Base-by-base conservation (phyloP, 1,140 invertebrate species). In the Popillia japonica region DNA sequence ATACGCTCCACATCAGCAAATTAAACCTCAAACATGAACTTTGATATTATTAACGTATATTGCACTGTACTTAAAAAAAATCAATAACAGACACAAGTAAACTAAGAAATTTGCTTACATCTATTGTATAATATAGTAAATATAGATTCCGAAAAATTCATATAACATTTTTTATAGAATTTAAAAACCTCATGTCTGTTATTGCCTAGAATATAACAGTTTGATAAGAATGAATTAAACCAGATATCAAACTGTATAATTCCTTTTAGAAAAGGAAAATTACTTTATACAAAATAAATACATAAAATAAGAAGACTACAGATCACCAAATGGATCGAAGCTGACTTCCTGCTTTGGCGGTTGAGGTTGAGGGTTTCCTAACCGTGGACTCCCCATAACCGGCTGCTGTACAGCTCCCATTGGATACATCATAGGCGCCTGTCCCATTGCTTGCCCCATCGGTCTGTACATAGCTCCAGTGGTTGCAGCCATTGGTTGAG, bases 401-500 rank as follows among this genome's bases (percentile, higher is more conserved):
- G 82, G 82, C 59, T 81, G 81, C 22, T 78, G 72, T 61, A 76
- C 77, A 14, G 44, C 59, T 77, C 64, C 59, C 78, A 80, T 79
- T 3, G 79, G 80, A 77, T 75, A 81, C 61, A 78, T 77, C 40
- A 68, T 77, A 23, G 59, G 76, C 20, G 17, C 72, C 6, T 40
- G 72, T 55, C 77, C 78, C 76, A 79, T 80, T 3, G 78, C 73
- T 59, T 83, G 81, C 41, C 75, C 85, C 94, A 95, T 95, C 72
- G 94, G 94, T 86, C 93, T 88, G 87, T 95, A 95, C 82, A 92
- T 92, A 80, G 92, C 93, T 80, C 93, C 93, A 78, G 93, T 94
- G 73, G 94, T 94, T 77, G 93, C 93, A 82, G 93, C 93, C 93
- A 95, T 94, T 40, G 93, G 93, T 86, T 95, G 94, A 64, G 93